Percentiles rank a stretch among this genome's conserved stretches.
phyloP scores from a whole-genome alignment of 1,140 invertebrate genomes.

The Caenorhabditis latens region DNA sequence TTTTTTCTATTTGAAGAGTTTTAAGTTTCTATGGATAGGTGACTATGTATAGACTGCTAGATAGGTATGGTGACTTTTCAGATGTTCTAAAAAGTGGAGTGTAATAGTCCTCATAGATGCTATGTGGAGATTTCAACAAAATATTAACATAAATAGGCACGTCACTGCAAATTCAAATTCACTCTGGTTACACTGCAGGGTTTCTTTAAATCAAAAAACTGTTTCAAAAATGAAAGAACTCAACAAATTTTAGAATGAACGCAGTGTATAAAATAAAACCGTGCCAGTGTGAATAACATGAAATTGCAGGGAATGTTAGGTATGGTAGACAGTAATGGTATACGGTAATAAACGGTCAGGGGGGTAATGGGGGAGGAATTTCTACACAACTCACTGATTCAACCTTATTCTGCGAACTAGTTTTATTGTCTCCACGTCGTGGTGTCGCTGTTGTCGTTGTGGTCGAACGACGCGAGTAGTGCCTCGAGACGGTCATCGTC shows the following conservation, averaged over 20 bases:
- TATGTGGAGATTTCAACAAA: conserved; percentile 4
- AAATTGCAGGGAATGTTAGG: conserved; percentile 41
- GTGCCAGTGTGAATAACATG: conserved; percentile 48
- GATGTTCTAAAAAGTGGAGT: not conserved
- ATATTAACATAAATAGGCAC: conserved; percentile 13
- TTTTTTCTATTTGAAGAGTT: not conserved
- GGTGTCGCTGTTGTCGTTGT: conserved; percentile 26
- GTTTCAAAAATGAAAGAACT: not conserved
- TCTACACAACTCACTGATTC: conserved; percentile 52
- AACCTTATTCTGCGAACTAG: conserved; percentile 42
- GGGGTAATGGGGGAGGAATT: not conserved
- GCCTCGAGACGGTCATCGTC: conserved; percentile 46
- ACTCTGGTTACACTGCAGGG: not conserved
- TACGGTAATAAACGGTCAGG: not conserved
- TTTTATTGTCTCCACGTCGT: conserved; percentile 36
- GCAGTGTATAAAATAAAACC: conserved; percentile 2
- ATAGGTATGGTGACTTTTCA: not conserved
- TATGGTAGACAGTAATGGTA: not conserved
- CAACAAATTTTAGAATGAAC: not conserved
- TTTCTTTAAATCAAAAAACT: not conserved
- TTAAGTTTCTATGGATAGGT: not conserved
- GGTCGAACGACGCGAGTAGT: conserved; percentile 22
- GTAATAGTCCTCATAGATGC: not conserved
- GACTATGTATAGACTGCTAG: not conserved
- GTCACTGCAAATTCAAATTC: conserved; percentile 53